These are phyloP conservation scores for Trichogramma evanescens DNA, from an alignment of 2,888 invertebrate genomes.

Conservation along the genomic window DNA sequence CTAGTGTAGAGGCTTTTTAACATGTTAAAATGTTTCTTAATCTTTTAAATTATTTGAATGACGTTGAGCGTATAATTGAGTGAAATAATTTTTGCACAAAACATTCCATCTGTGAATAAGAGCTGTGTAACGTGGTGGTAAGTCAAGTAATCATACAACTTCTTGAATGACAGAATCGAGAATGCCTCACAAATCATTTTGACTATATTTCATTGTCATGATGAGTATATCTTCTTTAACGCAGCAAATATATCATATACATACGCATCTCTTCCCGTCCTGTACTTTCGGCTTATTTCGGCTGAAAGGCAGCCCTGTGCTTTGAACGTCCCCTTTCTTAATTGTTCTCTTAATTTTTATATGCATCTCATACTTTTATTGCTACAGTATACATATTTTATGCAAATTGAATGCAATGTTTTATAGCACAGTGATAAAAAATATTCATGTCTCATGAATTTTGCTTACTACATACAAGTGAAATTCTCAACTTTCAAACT, in stretches of 20 bases:
- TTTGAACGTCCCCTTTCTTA: conserved; percentile 1
- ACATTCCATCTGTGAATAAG: conserved; percentile 12
- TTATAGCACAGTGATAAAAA: too few species aligned
- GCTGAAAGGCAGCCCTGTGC: background rate
- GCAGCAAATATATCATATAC: background rate
- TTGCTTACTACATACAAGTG: too few species aligned
- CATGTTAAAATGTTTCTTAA: background rate
- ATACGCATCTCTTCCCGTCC: background rate
- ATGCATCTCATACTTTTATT: too few species aligned
- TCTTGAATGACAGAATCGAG: conserved; percentile 15
- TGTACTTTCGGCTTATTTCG: conserved; percentile 1
- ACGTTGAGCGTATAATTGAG: background rate
- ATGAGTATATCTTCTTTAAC: conserved; percentile 5
- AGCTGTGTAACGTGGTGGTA: background rate
- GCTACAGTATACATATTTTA: too few species aligned
- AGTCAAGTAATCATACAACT: background rate
- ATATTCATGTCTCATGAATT: too few species aligned
- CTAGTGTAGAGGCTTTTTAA: background rate
- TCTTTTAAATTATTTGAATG: background rate
- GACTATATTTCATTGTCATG: background rate
- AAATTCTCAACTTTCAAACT: too few species aligned
- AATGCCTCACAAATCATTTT: conserved; percentile 14
- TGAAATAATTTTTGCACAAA: conserved; percentile 11
- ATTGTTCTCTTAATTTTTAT: too few species aligned
- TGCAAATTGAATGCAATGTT: too few species aligned